Evolutionary conservation across 1,140 invertebrate species (phyloP), one percentile per base, ranked within the genome.

Genomic region (Spodoptera litura): DNA sequence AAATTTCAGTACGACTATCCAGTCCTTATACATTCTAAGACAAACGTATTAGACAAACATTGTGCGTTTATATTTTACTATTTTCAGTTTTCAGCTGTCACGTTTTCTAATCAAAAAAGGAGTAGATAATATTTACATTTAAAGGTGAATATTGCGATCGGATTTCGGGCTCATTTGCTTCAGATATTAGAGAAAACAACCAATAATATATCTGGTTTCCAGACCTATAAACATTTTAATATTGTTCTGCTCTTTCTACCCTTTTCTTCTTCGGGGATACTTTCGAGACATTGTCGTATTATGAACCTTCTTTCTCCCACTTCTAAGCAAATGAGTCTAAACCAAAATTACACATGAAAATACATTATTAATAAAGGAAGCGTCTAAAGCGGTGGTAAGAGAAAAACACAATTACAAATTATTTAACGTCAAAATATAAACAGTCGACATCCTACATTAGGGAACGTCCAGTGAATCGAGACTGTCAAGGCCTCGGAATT

Each of bases 41-140:
- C 38, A 64, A 31, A 53, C 44, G 59, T 76, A 35, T 38, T 27
- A 44, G 11, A 44, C 10, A 35, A 73, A 59, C 38, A 83, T 90
- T 91, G 89, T 91, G 86, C 88, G 88, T 85, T 83, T 35, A 87
- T 85, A 87, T 88, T 91, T 91, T 92, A 92, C 90, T 92, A 92
- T 91, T 91, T 91, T 89, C 90, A 88, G 83, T 86, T 87, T 89
- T 86, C 78, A 84, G 66, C 75, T 76, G 73, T 78, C 61, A 79
- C 62, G 56, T 88, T 90, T 88, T 85, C 78, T 86, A 85, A 79
- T 73, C 53, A 84, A 89, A 88, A 88, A 84, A 80, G 80, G 76
- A 61, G 76, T 68, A 68, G 80, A 78, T 83, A 68, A 80, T 88
- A 88, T 88, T 86, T 89, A 90, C 86, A 89, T 68, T 64, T 72